A percentile compares a stretch with the other conserved stretches of the same genome.
Conservation (phyloP, 2,113 vertebrate genomes). For the Cryptotis parvus region DNA sequence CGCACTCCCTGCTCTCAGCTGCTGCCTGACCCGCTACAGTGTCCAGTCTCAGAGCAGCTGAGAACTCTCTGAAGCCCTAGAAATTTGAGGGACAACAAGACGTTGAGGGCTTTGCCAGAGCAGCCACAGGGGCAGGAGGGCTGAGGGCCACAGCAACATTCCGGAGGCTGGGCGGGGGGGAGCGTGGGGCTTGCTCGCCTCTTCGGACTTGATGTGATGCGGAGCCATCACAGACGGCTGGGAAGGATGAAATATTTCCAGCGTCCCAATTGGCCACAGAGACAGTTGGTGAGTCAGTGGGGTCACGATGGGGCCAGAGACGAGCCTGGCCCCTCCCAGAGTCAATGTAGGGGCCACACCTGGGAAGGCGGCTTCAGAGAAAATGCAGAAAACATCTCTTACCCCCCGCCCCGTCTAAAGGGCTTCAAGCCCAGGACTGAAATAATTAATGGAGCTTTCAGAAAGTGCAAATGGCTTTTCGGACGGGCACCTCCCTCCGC, state of each 20-base stretch:
- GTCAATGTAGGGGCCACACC: too few species aligned
- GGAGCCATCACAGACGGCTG: too few species aligned
- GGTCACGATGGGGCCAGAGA: too few species aligned
- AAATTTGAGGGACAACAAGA: conserved; percentile 65
- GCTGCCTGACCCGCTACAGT: not conserved
- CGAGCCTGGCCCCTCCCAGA: too few species aligned
- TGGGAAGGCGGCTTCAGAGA: not conserved
- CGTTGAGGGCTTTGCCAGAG: conserved; percentile 15
- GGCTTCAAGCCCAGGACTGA: not conserved
- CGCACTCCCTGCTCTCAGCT: not conserved
- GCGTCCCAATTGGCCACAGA: not conserved
- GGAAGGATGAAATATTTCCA: conserved; percentile 30
- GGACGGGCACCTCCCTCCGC: not conserved
- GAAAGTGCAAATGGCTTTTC: conserved; percentile 24
- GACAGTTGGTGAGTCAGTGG: too few species aligned
- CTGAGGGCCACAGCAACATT: not conserved
- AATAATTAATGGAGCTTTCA: conserved; percentile 34
- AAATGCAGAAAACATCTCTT: conserved; percentile 23
- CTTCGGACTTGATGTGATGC: not conserved
- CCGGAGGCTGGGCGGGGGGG: not conserved
- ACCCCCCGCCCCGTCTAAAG: not conserved
- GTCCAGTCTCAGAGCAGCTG: not conserved
- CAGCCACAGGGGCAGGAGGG: conserved; percentile 36
- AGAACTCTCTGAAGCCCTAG: not conserved
- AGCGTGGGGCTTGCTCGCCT: not conserved